Evolutionary conservation across 2,797 vertebrate genomes (phyloP).

Genomic region (Hypotaenidia philippensis): DNA sequence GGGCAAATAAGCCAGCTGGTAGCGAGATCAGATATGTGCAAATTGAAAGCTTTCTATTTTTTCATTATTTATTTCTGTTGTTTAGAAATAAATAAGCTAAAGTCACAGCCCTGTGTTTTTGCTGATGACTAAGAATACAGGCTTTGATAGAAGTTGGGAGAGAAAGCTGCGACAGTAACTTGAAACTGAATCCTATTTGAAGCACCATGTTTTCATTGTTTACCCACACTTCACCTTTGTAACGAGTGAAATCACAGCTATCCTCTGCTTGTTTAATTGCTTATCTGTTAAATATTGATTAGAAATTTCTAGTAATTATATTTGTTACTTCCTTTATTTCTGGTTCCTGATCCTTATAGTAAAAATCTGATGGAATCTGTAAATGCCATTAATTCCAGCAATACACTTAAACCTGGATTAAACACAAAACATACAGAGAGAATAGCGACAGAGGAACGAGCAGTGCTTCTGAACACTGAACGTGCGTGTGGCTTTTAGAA

Average conservation of each 20-base stretch:
- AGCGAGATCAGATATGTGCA: not conserved
- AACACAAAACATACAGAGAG: not conserved
- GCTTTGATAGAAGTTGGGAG: not conserved
- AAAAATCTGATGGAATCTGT: not conserved
- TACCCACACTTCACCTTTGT: not conserved
- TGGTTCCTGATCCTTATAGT: not conserved
- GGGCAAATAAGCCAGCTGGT: conserved; percentile 33
- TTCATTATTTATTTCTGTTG: not conserved
- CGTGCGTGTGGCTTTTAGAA: not conserved
- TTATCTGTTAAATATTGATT: not conserved
- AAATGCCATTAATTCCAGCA: not conserved
- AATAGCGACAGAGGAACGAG: not conserved
- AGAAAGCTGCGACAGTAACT: not conserved
- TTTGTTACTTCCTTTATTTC: not conserved
- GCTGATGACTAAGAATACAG: not conserved
- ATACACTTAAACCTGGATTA: not conserved
- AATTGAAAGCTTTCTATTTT: conserved; percentile 1
- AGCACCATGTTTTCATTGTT: not conserved
- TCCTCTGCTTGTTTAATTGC: not conserved
- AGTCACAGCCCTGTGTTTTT: not conserved
- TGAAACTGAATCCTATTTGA: not conserved
- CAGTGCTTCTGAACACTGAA: not conserved
- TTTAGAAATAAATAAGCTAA: conserved; percentile 17
- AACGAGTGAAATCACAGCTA: not conserved
- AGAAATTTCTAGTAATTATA: not conserved